Base-by-base conservation (phyloP, 2,888 invertebrate genomes). In the Thera obeliscata region DNA sequence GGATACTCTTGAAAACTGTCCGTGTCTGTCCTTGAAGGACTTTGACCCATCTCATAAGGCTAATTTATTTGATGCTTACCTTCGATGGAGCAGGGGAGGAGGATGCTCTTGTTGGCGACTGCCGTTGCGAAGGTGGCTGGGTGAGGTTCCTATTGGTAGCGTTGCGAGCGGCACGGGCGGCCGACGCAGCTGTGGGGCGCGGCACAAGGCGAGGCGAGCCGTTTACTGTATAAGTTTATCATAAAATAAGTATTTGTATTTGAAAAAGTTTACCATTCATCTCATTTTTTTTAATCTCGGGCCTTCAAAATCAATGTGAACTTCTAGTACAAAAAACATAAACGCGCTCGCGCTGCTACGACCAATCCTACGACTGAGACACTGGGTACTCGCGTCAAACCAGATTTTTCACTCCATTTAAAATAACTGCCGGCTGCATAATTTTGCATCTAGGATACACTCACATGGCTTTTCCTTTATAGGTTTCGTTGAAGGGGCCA, bases 151-250 rank as follows among this genome's bases (percentile, higher is more conserved):
- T 81, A 67, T 88, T 91, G 71, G 87, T 87, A 43, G 93, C 91
- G 74, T 86, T 91, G 54, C 87, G 87, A 3, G 91, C 91, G 1
- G 93, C 93, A 38, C 93, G 90, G 12, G 93, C 93, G 12, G 86
- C 83, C 0, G 93, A 93, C 12, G 93, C 91, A 0, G 91, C 90
- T 2, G 93, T 93, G 4, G 85, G 83, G 22, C 93, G 87, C 1
- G 93, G 91, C 35, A 84, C 22, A 60, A 91, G 74, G 11, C 88
- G 86, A 7, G 90, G 88, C 59, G 80, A 74, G 11, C 80, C 60
- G 35, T 73, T 71, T 72, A 81, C 87, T 88, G 49, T 46, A 9
- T 7, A n/a, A 50, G 12, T 50, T 2, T 50, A 5, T 12, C 3
- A 11, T n/a, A n/a, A 12, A 43, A 43, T 43, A 43, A 43, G 1